phyloP scores from a whole-genome alignment of 2,797 vertebrate genomes.

The Lerista edwardsae region DNA sequence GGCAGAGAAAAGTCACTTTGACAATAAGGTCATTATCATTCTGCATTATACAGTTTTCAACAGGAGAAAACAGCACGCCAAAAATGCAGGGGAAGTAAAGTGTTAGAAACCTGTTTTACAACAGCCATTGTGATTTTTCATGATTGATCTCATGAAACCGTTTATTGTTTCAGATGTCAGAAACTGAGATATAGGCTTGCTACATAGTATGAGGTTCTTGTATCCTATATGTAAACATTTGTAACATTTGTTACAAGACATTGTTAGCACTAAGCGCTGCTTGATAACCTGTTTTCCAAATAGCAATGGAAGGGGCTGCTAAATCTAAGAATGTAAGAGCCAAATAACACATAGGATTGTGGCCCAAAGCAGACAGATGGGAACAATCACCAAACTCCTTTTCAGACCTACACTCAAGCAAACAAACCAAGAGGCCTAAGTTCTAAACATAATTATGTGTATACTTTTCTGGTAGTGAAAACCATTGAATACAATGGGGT shows the following conservation, averaged over 20 bases:
- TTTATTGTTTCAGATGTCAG: neutral
- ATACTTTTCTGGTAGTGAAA: no score
- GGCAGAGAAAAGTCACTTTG: conserved; percentile 64
- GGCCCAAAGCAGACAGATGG: no score
- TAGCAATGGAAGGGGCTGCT: neutral
- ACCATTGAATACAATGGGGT: no score
- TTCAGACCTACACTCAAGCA: no score
- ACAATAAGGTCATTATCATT: conserved; percentile 73
- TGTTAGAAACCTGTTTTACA: neutral
- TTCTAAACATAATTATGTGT: no score
- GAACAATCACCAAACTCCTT: no score
- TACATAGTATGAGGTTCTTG: neutral
- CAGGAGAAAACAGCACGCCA: conserved; percentile 20
- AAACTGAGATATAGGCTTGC: neutral
- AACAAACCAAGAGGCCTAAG: no score
- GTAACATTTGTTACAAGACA: neutral
- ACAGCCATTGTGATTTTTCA: neutral
- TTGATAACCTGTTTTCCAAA: neutral
- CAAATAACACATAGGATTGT: neutral
- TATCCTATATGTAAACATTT: neutral
- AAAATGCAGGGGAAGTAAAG: neutral
- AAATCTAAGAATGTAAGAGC: neutral
- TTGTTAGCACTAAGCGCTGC: neutral
- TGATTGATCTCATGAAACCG: neutral
- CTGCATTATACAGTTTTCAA: conserved; percentile 25